Base-by-base conservation (phyloP, 2,888 invertebrate species). In the Orthosia cruda region DNA sequence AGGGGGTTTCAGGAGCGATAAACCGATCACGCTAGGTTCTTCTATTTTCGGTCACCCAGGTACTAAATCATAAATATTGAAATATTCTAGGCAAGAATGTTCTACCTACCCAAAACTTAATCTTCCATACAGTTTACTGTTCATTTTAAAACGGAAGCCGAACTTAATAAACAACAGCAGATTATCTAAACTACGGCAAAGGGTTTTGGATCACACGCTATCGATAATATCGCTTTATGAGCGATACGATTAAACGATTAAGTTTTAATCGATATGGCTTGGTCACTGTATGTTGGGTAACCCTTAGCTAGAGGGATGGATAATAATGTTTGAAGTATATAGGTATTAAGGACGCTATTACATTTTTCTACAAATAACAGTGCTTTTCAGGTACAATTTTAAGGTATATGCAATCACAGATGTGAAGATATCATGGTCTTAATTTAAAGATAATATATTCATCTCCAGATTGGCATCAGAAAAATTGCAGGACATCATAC, bases 231-330 rank as follows among this genome's bases (percentile, higher is more conserved):
- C 64, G 23, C 72, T 68, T 75, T 73, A 77, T 75, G 68, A 52
- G 71, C 54, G 81, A 69, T 79, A 75, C 80, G 74, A 61, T 62
- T 77, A 74, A 45, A 57, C 77, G 72, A 69, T 70, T 71, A 74
- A 50, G 45, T 63, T 23, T 55, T 80, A 63, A 80, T 77, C 78
- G 78, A 70, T 77, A 61, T 52, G 13, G 67, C 49, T 59, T 49
- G 70, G 77, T 62, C 62, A 47, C 26, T n/a, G 50, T n/a, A 23
- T 59, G 47, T n/a, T 54, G 23, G 32, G 15, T 47, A 58, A n/a
- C 52, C 59, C 58, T 1, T 40, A 40, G 9, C 9, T 49, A 0
- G 4, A 63, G 32, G 54, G 15, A 12, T 3, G 20, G 20, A 47
- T 12, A 20, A 1, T 58, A 62, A 57, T n/a, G 23, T 18, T 55